Percentiles rank a stretch among this genome's conserved stretches.
These are phyloP conservation scores for Teleiodes luculella DNA, from an alignment of 2,888 invertebrate species.

Conservation along the genomic window DNA sequence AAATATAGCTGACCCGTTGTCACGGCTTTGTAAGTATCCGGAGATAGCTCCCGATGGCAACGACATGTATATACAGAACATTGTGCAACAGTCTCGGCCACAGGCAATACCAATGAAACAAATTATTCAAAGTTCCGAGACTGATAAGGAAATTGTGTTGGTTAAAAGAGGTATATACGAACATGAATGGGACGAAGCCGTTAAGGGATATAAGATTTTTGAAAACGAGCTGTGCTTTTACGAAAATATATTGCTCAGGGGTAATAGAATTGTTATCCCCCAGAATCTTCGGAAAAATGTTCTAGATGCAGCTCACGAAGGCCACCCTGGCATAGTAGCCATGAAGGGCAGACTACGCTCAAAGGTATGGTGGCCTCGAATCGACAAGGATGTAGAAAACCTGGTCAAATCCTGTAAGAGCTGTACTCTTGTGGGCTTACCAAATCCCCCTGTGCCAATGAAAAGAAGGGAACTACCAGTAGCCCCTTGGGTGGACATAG, in stretches of 20 bases:
- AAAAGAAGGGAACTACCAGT: constrained; percentile 21
- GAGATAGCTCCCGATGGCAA: not conserved
- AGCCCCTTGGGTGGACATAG: constrained; percentile 24
- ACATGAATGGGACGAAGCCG: constrained; percentile 22
- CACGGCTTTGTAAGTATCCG: constrained; percentile 18
- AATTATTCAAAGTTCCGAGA: constrained; percentile 8
- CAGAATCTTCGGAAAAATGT: too few species aligned
- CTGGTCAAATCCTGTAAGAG: constrained; percentile 21
- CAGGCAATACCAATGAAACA: constrained; percentile 18
- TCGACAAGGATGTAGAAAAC: too few species aligned
- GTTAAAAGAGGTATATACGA: constrained; percentile 21
- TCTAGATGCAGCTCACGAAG: too few species aligned
- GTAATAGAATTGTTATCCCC: too few species aligned
- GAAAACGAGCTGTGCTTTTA: too few species aligned
- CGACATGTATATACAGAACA: constrained; percentile 15
- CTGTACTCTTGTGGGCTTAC: constrained; percentile 20
- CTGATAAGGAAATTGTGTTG: constrained; percentile 15
- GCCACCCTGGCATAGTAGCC: too few species aligned
- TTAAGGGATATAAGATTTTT: too few species aligned
- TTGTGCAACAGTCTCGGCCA: constrained; percentile 22
- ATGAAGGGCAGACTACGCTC: too few species aligned
- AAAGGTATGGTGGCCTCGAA: too few species aligned
- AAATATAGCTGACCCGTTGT: constrained; percentile 36
- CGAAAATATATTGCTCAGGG: too few species aligned
- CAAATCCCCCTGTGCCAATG: constrained; percentile 22